Conservation (phyloP, 1,140 invertebrate species). For the Pristionchus pacificus region DNA sequence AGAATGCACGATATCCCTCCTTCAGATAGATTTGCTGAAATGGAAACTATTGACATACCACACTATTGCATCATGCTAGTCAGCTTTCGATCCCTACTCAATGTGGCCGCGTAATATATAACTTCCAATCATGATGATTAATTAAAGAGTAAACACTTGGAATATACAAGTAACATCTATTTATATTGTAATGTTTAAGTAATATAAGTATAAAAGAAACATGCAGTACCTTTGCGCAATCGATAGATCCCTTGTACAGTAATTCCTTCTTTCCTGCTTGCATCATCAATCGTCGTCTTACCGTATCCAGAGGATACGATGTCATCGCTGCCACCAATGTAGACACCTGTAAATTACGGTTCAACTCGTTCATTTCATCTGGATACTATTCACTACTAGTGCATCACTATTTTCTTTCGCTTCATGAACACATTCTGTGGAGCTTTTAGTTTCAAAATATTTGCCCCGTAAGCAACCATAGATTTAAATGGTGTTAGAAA, state of each 20-base stretch:
- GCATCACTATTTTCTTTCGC: constrained; percentile 18
- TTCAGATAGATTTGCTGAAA: constrained; percentile 66
- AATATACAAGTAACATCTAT: too few relatives aligned
- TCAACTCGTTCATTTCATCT: constrained; percentile 27
- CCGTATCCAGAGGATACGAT: constrained; percentile 65
- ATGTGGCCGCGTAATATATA: constrained; percentile 63
- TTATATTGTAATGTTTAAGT: too few relatives aligned
- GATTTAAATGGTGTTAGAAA: too few relatives aligned
- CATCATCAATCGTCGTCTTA: constrained; percentile 62
- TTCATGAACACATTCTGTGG: constrained; percentile 1
- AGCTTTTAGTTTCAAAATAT: too few relatives aligned
- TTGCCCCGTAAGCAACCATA: too few relatives aligned
- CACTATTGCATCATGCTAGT: constrained; percentile 44
- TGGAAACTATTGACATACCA: constrained; percentile 68
- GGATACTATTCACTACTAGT: constrained; percentile 32
- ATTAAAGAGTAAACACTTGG: background rate
- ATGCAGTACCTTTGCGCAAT: constrained; percentile 58
- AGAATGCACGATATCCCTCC: constrained; percentile 62
- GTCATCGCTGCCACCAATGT: constrained; percentile 63
- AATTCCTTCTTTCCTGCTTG: constrained; percentile 62
- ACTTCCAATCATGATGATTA: background rate
- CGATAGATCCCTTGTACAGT: constrained; percentile 62
- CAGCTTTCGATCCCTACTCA: constrained; percentile 68
- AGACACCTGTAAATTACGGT: constrained; percentile 52
- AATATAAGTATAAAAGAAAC: too few relatives aligned